A percentile compares a stretch with the other conserved stretches of the same genome.
Conservation (phyloP, 2,797 vertebrate species). For the Molothrus ater region DNA sequence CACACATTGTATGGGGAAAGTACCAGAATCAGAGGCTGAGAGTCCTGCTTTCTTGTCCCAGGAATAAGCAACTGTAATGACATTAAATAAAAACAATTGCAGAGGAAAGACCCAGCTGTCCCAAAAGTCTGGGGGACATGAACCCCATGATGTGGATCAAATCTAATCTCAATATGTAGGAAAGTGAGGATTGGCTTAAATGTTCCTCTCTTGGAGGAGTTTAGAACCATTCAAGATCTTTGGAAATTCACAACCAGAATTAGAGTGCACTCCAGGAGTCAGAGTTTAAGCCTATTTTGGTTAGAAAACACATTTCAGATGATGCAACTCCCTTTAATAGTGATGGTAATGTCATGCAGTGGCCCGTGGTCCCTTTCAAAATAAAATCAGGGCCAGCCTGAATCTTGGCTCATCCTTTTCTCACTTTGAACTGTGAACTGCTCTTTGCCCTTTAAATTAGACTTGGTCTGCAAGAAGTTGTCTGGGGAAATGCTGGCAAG, state of each 20-base stretch:
- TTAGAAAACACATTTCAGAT: neutral
- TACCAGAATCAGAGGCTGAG: neutral
- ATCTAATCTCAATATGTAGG: neutral
- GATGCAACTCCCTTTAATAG: neutral
- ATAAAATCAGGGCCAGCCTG: neutral
- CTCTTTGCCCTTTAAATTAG: neutral
- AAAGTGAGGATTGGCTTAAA: neutral
- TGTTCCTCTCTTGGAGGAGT: neutral
- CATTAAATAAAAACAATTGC: neutral
- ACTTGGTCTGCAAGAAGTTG: neutral
- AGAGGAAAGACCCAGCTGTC: neutral
- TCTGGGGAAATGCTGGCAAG: neutral
- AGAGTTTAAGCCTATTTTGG: neutral
- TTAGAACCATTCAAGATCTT: neutral
- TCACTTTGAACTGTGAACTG: neutral
- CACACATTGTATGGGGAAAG: accelerated
- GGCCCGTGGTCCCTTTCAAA: neutral
- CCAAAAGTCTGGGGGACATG: neutral
- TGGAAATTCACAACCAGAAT: neutral
- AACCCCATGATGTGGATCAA: neutral
- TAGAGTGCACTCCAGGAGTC: neutral
- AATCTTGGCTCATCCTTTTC: neutral
- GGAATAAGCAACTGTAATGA: neutral
- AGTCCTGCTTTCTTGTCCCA: neutral
- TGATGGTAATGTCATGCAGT: neutral